phyloP scores from a whole-genome alignment of 1,140 invertebrate species.

The Wiebesia pumilae region DNA sequence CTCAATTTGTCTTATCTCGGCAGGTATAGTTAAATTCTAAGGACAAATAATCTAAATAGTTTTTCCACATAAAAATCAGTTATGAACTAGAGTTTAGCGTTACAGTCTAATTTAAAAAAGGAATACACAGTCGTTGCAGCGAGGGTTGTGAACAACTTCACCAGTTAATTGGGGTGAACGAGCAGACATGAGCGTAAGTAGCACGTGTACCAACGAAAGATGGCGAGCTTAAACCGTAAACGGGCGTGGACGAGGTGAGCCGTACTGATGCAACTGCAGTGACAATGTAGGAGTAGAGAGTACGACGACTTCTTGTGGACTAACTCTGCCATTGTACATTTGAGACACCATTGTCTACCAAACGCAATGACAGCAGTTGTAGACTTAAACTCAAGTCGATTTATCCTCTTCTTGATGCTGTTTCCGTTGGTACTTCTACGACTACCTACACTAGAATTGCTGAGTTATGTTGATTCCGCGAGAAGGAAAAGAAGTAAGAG shows the following conservation, averaged over 20 bases:
- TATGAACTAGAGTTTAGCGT: too few relatives aligned
- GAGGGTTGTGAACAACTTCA: background rate
- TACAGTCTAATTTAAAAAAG: background rate
- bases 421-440: background rate
- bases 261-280: background rate
- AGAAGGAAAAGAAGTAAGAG: background rate
- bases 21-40: too few relatives aligned
- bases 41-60: too few relatives aligned
- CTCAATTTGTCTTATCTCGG: too few relatives aligned
- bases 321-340: constrained; percentile 20
- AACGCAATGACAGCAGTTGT: constrained; percentile 2
- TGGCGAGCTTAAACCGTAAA: background rate
- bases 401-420: background rate
- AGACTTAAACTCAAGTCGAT: background rate
- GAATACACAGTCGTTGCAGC: background rate
- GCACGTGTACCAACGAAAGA: background rate
- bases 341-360: constrained; percentile 12
- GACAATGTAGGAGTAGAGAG: background rate
- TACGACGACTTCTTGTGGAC: constrained; percentile 9
- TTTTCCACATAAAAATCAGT: too few relatives aligned
- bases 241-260: background rate
- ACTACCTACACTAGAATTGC: background rate
- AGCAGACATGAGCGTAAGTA: background rate
- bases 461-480: background rate
- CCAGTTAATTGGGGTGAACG: background rate